These are phyloP conservation scores for Troides oblongomaculatus DNA, from an alignment of 2,888 invertebrate genomes.

Conservation along the genomic window DNA sequence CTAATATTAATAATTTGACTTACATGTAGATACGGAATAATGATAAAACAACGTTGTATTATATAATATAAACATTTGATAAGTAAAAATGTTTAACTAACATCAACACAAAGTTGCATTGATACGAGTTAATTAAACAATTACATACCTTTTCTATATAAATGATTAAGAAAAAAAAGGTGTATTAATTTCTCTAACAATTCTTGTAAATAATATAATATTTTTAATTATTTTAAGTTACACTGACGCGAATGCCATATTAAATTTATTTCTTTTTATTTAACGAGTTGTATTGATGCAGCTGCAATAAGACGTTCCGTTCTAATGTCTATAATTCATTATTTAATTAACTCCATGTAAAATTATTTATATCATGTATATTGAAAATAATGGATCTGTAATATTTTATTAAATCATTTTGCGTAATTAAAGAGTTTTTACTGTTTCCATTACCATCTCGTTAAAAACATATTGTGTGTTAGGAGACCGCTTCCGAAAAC, in stretches of 20 bases:
- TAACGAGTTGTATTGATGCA: conserved; percentile 29
- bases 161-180: background rate
- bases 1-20: conserved; percentile 28
- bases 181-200: conserved; percentile 46
- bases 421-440: conserved; percentile 10
- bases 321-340: conserved; percentile 11
- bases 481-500: too few relatives aligned
- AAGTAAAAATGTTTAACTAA: background rate
- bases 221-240: conserved; percentile 39
- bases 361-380: conserved; percentile 11
- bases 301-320: background rate
- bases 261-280: conserved; percentile 51
- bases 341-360: conserved; percentile 26
- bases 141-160: background rate
- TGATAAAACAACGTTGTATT: background rate
- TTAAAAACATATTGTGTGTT: too few relatives aligned
- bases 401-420: conserved; percentile 28
- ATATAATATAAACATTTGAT: background rate
- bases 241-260: conserved; percentile 73
- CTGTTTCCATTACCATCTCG: background rate
- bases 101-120: background rate
- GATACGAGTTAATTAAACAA: background rate
- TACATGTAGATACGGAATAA: background rate
- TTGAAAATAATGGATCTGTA: conserved; percentile 8
- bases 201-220: conserved; percentile 47